Conservation (phyloP, 2,113 vertebrate species). For the Donacobius atricapilla region DNA sequence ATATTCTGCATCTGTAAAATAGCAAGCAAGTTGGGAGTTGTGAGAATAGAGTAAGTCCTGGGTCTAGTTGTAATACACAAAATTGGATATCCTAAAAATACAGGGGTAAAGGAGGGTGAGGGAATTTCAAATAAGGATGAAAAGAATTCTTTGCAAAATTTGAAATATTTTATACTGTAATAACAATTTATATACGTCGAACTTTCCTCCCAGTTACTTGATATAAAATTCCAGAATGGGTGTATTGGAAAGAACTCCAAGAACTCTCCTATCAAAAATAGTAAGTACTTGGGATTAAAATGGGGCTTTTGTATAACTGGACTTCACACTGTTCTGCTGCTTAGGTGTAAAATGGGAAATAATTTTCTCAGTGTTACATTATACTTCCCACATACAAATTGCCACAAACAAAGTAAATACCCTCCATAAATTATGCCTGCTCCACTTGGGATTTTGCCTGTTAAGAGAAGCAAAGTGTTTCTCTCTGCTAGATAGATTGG, state of each 20-base stretch:
- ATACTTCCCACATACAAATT: neutral
- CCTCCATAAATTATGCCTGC: fast-evolving
- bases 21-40: fast-evolving
- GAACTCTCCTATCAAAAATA: neutral
- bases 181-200: neutral
- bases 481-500: neutral
- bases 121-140: neutral
- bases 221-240: neutral
- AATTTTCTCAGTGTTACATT: neutral
- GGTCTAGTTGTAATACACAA: neutral
- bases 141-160: neutral
- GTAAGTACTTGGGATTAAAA: neutral
- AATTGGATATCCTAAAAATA: neutral
- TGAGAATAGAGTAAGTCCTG: neutral
- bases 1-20: neutral
- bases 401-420: neutral
- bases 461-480: neutral
- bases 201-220: neutral
- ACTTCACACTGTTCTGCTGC: neutral
- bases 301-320: neutral
- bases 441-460: neutral
- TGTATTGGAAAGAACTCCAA: neutral
- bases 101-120: fast-evolving
- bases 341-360: neutral
- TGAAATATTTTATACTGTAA: neutral